Base-by-base conservation (phyloP, 1,140 invertebrate genomes). In the Lepeophtheirus salmonis region DNA sequence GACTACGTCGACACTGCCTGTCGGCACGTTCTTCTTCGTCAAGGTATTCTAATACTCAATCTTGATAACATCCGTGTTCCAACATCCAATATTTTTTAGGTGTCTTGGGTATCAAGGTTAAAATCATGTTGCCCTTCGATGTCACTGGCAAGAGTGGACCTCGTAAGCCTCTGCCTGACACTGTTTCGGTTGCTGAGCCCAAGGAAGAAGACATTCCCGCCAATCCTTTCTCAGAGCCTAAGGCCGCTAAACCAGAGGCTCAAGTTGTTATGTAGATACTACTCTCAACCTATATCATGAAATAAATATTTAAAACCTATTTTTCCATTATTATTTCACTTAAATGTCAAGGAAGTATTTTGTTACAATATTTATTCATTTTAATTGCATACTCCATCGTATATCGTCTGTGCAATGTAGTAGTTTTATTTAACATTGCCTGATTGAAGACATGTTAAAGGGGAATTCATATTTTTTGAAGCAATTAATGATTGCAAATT, bases 71-170 rank as follows among this genome's bases (percentile, higher is more conserved):
- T 4, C 64, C 66, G 62, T 56, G 3, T 67, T 66, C 57, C 49
- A n/a, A n/a, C n/a, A n/a, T n/a, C n/a, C n/a, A n/a, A n/a, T 63
- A 61, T 14, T 53, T 63, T 30, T 65, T 70, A 20, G 65, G 81
- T 80, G 81, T 69, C 81, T 68, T 84, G 63, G 83, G 83, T 57
- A 85, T 99, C 68, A 97, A 97, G 77, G 94, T 99, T 0, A 98
- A 98, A 76, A 97, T 99, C 71, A 99, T 99, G 96, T 81, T 98
- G 71, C 90, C 91, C 25, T 92, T 88, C 78, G 96, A 99, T 76
- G 82, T 89, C 53, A 84, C 82, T 72, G 95, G 95, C 70, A 97
- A 97, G 77, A 89, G 81, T 67, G 95, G 95, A 63, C 95, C 95
- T 24, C 96, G 95, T 75, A 85, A 84, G 68, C 91, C 92, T 49